These are phyloP conservation scores for Gallinago solitaria DNA, from an alignment of 2,797 vertebrate species.

Conservation along the genomic window DNA sequence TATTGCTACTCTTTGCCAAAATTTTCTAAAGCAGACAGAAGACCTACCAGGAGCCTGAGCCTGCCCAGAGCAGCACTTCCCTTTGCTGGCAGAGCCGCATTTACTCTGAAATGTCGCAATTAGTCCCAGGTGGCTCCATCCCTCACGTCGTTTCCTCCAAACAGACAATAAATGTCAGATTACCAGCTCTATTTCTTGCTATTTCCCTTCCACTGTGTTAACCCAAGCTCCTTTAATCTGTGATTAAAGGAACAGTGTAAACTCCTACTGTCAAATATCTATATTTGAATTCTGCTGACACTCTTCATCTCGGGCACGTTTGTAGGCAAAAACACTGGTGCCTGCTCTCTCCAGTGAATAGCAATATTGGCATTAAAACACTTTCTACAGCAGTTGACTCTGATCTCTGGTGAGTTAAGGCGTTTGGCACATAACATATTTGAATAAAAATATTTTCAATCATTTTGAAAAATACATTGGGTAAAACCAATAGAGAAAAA, in stretches of 20 bases:
- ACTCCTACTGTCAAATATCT: accelerated
- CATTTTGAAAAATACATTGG: not conserved
- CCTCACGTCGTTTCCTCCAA: not conserved
- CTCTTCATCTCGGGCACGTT: not conserved
- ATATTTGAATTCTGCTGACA: accelerated
- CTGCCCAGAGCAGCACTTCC: not conserved
- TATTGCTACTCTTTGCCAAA: not conserved
- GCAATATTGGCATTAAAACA: not conserved
- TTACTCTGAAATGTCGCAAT: not conserved
- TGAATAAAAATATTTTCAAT: not conserved
- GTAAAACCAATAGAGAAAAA: not conserved
- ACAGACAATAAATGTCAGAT: not conserved
- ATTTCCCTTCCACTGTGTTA: not conserved
- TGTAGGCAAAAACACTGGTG: not conserved
- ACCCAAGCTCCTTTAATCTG: not conserved
- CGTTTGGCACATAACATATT: too few relatives aligned
- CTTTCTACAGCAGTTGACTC: not conserved
- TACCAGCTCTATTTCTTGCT: not conserved
- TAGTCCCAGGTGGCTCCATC: not conserved
- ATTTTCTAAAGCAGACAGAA: not conserved
- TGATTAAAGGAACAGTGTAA: not conserved
- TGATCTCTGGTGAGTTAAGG: not conserved
- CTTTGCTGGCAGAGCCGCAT: not conserved
- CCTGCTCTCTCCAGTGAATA: not conserved
- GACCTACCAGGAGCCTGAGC: not conserved